phyloP scores from a whole-genome alignment of 2,888 invertebrate species.

The Habrosyne pyritoides region DNA sequence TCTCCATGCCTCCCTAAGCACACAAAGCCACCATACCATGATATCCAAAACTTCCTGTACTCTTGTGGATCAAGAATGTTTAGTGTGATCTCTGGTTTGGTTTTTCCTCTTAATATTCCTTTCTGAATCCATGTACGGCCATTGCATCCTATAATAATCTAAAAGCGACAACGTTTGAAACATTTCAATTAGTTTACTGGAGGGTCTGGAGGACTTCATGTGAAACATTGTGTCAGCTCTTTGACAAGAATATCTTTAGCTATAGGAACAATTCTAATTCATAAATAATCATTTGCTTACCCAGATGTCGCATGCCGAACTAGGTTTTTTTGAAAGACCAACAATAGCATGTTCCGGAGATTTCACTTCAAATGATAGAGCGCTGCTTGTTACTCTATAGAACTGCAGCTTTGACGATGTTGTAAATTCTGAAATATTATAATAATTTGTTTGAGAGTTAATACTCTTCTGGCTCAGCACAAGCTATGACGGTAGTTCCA shows the following conservation, averaged over 20 bases:
- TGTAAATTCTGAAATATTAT: conserved; percentile 51
- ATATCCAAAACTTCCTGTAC: conserved; percentile 74
- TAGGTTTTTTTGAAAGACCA: conserved; percentile 46
- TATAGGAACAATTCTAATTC: too few species aligned
- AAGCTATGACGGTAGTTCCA: too few species aligned
- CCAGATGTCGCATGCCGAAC: conserved; percentile 39
- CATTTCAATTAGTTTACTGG: too few species aligned
- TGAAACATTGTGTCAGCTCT: too few species aligned
- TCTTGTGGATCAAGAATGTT: conserved; percentile 68
- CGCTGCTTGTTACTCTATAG: conserved; percentile 51
- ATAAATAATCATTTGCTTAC: conserved; percentile 35
- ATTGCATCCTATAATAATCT: conserved; percentile 48
- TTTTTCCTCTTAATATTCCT: conserved; percentile 14
- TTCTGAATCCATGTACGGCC: conserved; percentile 43
- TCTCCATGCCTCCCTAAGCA: conserved; percentile 66
- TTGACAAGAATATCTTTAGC: too few species aligned
- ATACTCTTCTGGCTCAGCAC: too few species aligned
- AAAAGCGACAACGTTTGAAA: conserved; percentile 6
- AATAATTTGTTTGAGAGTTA: too few species aligned
- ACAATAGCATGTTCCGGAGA: conserved; percentile 45
- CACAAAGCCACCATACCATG: conserved; percentile 73
- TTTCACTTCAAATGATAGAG: conserved; percentile 56
- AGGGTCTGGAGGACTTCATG: too few species aligned
- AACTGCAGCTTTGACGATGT: conserved; percentile 49
- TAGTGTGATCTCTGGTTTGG: conserved; percentile 53